These are phyloP conservation scores for Elaphurus davidianus DNA, from an alignment of 2,113 vertebrate genomes.

Conservation along the genomic window DNA sequence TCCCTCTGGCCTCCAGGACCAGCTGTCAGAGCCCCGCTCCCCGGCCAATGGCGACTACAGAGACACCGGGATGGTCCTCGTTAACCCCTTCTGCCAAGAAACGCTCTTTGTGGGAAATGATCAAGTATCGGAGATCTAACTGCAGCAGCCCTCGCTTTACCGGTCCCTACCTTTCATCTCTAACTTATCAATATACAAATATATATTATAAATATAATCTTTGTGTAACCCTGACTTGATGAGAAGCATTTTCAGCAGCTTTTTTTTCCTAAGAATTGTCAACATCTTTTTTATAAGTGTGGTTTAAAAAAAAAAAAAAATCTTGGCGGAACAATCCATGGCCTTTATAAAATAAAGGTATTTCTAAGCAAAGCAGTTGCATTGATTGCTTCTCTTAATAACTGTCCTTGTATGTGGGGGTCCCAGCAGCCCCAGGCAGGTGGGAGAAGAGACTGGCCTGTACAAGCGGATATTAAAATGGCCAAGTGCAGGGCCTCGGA, in stretches of 20 bases:
- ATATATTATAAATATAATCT: constrained; percentile 87
- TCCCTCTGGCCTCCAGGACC: constrained; percentile 85
- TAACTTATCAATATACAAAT: constrained; percentile 81
- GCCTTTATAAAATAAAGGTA: constrained; percentile 94
- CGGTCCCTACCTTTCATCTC: constrained; percentile 68
- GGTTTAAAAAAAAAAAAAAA: constrained; percentile 84
- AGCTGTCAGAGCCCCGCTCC: constrained; percentile 90
- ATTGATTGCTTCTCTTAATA: constrained; percentile 58
- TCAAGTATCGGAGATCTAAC: constrained; percentile 92
- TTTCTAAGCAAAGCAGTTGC: constrained; percentile 85
- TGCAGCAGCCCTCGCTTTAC: not conserved
- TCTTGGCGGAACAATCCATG: constrained; percentile 89
- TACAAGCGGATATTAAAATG: not conserved
- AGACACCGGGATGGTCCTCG: constrained; percentile 94
- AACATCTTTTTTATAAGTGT: constrained; percentile 93
- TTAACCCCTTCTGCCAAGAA: constrained; percentile 99
- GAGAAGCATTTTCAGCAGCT: constrained; percentile 82
- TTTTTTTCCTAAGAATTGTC: constrained; percentile 84
- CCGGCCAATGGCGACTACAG: constrained; percentile 96
- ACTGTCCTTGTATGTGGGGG: not conserved
- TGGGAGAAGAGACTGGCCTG: not conserved
- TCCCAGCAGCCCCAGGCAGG: not conserved
- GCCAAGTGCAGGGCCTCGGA: not conserved
- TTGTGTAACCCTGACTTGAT: constrained; percentile 84
- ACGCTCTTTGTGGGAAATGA: constrained; percentile 95